These are phyloP conservation scores for Oreochromis tanganicae DNA, from an alignment of 2,113 vertebrate species.

Conservation along the genomic window DNA sequence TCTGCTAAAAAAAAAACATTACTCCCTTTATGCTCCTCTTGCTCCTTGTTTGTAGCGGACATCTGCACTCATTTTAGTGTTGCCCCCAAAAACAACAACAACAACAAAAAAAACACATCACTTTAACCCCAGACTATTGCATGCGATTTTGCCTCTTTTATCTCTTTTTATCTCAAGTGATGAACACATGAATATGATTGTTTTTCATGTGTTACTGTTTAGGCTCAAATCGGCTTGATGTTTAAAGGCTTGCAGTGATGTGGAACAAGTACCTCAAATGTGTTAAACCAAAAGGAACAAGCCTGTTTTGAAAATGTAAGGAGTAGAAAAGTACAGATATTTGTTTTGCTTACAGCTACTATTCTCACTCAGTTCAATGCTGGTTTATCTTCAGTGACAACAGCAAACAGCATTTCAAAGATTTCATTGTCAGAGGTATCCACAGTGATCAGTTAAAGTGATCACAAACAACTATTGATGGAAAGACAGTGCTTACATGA, in stretches of 20 bases:
- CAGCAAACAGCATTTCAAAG: not conserved
- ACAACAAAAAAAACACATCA: no score
- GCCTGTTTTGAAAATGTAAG: not conserved
- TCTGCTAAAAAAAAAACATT: no score
- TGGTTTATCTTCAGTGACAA: not conserved
- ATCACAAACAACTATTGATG: not conserved
- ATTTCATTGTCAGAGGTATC: not conserved
- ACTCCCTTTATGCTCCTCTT: no score
- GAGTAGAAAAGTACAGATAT: not conserved
- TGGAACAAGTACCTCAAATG: not conserved
- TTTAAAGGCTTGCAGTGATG: not conserved
- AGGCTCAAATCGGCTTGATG: not conserved
- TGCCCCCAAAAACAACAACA: no score
- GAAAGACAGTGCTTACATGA: rapidly evolving
- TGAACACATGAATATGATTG: not conserved
- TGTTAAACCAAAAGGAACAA: not conserved
- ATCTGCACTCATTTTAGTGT: no score
- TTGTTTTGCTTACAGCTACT: rapidly evolving
- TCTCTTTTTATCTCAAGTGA: not conserved
- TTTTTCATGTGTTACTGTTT: not conserved
- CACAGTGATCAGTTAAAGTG: not conserved
- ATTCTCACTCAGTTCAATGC: not conserved
- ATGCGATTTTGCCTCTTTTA: not conserved
- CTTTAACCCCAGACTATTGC: rapidly evolving
- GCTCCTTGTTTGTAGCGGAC: no score